phyloP scores from a whole-genome alignment of 1,140 invertebrate species.

The Littorina saxatilis region DNA sequence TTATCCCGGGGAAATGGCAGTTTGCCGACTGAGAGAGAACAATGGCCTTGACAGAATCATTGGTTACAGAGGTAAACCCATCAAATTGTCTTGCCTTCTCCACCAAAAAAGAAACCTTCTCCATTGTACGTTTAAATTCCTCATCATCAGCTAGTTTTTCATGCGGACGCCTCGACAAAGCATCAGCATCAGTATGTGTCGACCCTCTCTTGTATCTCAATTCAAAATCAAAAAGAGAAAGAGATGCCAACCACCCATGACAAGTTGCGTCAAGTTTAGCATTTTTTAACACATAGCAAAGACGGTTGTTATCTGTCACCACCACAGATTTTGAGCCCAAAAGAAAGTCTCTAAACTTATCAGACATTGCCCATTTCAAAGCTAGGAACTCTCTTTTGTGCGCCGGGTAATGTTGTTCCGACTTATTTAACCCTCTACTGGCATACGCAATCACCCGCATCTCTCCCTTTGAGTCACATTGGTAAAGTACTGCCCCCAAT shows the following conservation, averaged over 20 bases:
- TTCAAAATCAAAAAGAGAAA: conserved; percentile 39
- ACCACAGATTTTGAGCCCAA: conserved; percentile 32
- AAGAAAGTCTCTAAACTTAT: conserved; percentile 46
- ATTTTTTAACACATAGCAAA: conserved; percentile 44
- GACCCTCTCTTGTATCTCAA: conserved; percentile 39
- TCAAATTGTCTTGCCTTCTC: neutral
- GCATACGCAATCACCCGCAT: conserved; percentile 17
- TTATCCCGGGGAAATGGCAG: neutral
- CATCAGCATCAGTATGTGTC: conserved; percentile 46
- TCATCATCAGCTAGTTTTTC: neutral
- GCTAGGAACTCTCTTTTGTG: too few relatives aligned
- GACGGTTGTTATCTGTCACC: conserved; percentile 34
- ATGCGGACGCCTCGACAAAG: conserved; percentile 33
- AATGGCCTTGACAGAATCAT: neutral
- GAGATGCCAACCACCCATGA: conserved; percentile 45
- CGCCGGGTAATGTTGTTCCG: conserved; percentile 37
- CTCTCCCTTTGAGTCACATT: neutral
- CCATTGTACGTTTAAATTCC: neutral
- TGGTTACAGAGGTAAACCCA: neutral
- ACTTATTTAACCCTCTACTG: conserved; percentile 38
- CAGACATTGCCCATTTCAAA: too few relatives aligned
- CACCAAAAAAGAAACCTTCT: neutral
- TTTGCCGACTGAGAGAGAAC: neutral
- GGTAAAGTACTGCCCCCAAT: too few relatives aligned
- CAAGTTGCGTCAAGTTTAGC: conserved; percentile 48